Conservation (phyloP, 2,113 vertebrate genomes). For the Anarhynchus alexandrinus region DNA sequence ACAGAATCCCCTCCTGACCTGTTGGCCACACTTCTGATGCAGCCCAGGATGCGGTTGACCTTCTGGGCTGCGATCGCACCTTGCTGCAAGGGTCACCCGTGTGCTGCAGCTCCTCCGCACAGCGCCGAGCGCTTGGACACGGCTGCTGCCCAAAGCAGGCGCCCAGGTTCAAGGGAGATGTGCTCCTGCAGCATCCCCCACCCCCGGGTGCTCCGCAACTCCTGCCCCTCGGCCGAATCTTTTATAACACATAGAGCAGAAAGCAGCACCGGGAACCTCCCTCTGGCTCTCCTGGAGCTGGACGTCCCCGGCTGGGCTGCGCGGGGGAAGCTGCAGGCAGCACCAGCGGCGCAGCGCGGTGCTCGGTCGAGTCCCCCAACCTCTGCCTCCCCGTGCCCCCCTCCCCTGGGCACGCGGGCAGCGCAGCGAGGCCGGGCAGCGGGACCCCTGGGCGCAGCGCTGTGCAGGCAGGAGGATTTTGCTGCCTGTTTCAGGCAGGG, state of each 20-base stretch:
- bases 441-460: neutral
- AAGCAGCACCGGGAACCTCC: neutral
- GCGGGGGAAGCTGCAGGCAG: neutral
- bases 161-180: neutral
- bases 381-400: neutral
- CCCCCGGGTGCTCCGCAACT: neutral
- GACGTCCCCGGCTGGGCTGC: accelerated
- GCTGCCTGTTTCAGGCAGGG: neutral
- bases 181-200: neutral
- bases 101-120: neutral
- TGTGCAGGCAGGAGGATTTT: neutral
- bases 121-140: neutral
- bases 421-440: neutral
- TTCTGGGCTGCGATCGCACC: no score
- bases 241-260: neutral
- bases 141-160: neutral
- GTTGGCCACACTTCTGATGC: no score
- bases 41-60: no score
- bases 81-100: accelerated
- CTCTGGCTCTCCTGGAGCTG: neutral
- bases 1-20: no score
- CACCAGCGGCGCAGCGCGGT: neutral
- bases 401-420: neutral
- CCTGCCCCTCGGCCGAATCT: neutral
- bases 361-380: neutral